A percentile compares a stretch with the other conserved stretches of the same genome.
Evolutionary conservation across 2,888 invertebrate genomes (phyloP).

Genomic region (Trachelus troglodyta): DNA sequence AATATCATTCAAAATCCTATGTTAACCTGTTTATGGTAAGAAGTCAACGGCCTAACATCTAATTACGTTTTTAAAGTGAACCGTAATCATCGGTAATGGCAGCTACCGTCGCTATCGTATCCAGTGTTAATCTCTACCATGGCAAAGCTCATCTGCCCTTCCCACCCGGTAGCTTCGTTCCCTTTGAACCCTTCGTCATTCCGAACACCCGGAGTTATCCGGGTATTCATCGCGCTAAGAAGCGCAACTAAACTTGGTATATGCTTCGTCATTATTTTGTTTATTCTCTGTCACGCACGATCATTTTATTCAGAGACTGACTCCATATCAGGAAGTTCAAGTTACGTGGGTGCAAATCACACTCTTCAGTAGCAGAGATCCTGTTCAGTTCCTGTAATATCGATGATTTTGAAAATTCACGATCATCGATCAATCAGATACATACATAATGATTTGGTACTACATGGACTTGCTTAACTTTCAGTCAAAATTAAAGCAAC

Average conservation of each 20-base stretch:
- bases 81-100: conserved; percentile 48
- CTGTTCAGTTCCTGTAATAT: not conserved
- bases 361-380: conserved; percentile 18
- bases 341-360: conserved; percentile 54
- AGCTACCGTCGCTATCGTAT: conserved; percentile 47
- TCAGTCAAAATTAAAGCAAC: not conserved
- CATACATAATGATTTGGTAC: not conserved
- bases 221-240: conserved; percentile 12
- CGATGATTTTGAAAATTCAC: not conserved
- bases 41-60: conserved; percentile 21
- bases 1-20: not conserved
- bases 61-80: conserved; percentile 44
- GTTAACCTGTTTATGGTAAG: not conserved
- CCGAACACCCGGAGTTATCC: conserved; percentile 8
- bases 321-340: conserved; percentile 31
- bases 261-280: conserved; percentile 60
- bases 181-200: conserved; percentile 31
- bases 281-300: conserved; percentile 51
- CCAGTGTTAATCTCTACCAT: conserved; percentile 38
- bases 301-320: conserved; percentile 39
- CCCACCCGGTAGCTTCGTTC: conserved; percentile 18
- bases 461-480: not conserved
- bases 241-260: conserved; percentile 26
- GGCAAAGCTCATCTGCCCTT: conserved; percentile 11
- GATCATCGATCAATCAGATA: not conserved